A percentile compares a stretch with the other conserved stretches of the same genome.
Evolutionary conservation across 2,888 invertebrate species (phyloP).

Genomic region (Byasa hedistus): DNA sequence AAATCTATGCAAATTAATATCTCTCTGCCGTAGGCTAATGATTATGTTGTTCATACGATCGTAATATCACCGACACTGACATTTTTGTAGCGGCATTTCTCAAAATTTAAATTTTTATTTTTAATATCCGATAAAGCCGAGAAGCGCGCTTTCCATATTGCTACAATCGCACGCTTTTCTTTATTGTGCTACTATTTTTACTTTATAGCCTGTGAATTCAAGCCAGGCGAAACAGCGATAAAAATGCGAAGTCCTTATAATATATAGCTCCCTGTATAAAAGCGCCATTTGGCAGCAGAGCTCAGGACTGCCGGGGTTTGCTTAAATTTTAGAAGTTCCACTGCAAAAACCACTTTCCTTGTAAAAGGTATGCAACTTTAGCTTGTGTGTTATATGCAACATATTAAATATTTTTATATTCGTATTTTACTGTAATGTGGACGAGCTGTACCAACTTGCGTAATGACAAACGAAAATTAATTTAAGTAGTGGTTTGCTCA

Average conservation of each 20-base stretch:
- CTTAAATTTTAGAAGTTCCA: conserved; percentile 21
- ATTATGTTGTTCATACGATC: no score
- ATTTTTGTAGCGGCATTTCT: background rate
- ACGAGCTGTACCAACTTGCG: background rate
- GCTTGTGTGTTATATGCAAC: background rate
- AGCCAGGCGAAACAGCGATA: conserved; percentile 65
- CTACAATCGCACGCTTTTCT: conserved; percentile 25
- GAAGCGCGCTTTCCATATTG: conserved; percentile 22
- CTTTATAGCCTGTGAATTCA: conserved; percentile 31
- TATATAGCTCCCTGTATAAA: conserved; percentile 56
- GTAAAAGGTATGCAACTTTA: conserved; percentile 5
- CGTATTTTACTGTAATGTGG: background rate
- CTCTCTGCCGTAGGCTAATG: no score
- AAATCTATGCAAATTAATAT: no score
- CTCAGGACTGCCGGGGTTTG: conserved; percentile 29
- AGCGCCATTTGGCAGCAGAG: conserved; percentile 36
- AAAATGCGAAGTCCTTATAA: conserved; percentile 69
- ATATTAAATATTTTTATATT: background rate
- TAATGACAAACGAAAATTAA: no score
- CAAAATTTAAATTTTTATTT: conserved; percentile 5
- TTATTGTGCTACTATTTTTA: conserved; percentile 30
- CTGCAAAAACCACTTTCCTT: conserved; percentile 19
- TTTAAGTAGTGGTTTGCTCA: no score
- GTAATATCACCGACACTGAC: no score
- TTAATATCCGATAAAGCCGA: conserved; percentile 12